phyloP scores from a whole-genome alignment of 2,113 vertebrate genomes.

The Cyprinodon brontotheroides region DNA sequence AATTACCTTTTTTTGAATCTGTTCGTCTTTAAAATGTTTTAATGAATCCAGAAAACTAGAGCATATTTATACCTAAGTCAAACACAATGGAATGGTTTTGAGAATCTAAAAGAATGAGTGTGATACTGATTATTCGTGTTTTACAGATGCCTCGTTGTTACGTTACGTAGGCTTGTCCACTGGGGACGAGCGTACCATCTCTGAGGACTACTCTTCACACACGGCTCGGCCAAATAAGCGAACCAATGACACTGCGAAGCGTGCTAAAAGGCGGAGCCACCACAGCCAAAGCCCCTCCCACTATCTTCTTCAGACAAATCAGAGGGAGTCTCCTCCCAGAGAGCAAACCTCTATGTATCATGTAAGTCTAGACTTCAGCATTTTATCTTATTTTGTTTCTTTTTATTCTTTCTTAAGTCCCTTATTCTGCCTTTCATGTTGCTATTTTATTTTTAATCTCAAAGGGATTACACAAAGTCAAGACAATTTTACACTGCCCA shows the following conservation, averaged over 20 bases:
- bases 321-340: conserved; percentile 92
- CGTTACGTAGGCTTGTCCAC: conserved; percentile 85
- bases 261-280: conserved; percentile 94
- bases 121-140: background rate
- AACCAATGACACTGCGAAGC: conserved; percentile 88
- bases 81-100: background rate
- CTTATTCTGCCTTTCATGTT: background rate
- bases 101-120: background rate
- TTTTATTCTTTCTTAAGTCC: background rate
- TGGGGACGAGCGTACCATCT: conserved; percentile 85
- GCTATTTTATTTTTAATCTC: background rate
- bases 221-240: conserved; percentile 91
- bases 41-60: conserved; percentile 14
- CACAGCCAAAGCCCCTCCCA: conserved; percentile 94
- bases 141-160: conserved; percentile 89
- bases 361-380: conserved; percentile 73
- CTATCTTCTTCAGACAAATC: conserved; percentile 89
- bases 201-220: conserved; percentile 89
- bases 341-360: conserved; percentile 92
- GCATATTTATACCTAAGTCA: background rate
- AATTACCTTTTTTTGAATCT: conserved; percentile 11
- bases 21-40: background rate
- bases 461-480: too few species aligned
- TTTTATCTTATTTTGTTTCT: background rate
- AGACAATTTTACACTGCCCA: too few species aligned